Conservation (phyloP, 2,888 invertebrate species). For the Stictocephala bisonia region DNA sequence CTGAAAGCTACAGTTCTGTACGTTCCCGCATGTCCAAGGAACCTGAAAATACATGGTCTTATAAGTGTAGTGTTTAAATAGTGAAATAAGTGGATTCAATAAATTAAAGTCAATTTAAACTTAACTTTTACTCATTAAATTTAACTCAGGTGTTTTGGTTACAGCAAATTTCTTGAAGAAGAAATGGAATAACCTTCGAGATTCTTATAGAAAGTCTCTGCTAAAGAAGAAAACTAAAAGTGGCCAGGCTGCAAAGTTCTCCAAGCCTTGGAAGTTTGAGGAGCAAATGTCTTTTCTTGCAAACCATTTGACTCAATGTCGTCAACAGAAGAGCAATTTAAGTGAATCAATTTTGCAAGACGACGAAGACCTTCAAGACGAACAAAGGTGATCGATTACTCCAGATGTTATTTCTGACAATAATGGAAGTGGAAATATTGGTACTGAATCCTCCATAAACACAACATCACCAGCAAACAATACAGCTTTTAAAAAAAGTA, state of each 20-base stretch:
- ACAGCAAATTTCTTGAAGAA: not conserved
- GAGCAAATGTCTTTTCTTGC: constrained; percentile 25
- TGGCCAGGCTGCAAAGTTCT: not conserved
- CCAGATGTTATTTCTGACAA: too few species aligned
- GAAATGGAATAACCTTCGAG: constrained; percentile 22
- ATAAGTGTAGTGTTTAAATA: too few species aligned
- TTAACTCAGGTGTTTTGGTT: not conserved
- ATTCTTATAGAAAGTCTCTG: constrained; percentile 9
- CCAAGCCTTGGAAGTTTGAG: constrained; percentile 21
- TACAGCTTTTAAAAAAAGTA: too few species aligned
- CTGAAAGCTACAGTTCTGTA: constrained; percentile 19
- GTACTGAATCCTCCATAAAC: too few species aligned
- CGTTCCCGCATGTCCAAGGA: not conserved
- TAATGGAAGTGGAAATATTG: too few species aligned
- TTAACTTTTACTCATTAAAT: constrained; percentile 11
- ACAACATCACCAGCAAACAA: too few species aligned
- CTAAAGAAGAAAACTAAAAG: constrained; percentile 25
- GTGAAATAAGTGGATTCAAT: too few species aligned
- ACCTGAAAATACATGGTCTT: not conserved
- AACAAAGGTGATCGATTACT: too few species aligned
- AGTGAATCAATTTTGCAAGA: too few species aligned
- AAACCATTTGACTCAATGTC: constrained; percentile 1
- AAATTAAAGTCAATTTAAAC: too few species aligned
- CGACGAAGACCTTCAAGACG: too few species aligned
- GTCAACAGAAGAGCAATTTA: not conserved